Base-by-base conservation (phyloP, 2,888 invertebrate species). In the Aethes cnicana region DNA sequence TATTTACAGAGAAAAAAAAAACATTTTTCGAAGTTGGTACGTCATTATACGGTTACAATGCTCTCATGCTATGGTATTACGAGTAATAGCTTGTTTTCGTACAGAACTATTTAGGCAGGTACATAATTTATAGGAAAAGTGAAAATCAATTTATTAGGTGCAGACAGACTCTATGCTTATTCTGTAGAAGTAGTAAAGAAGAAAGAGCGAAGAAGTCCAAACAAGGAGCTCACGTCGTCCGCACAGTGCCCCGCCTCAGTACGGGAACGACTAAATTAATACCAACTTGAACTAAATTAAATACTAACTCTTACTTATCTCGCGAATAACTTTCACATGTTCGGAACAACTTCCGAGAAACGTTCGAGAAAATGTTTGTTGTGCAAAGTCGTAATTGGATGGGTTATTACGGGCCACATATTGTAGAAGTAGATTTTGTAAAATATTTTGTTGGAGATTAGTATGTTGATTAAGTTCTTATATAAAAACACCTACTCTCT, bases 221-320 rank as follows among this genome's bases (percentile, higher is more conserved):
- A n/a, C 4, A 4, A 21, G 11, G 8, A 14, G 9, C 23, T 21
- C 12, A 8, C 7, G 11, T 12, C 14, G 28, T 44, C 37, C 30
- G 32, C 44, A 46, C 32, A 37, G 52, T 39, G 8, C 37, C 28
- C 21, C 37, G 6, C 30, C 44, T 14, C 14, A 44, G 44, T 35
- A 16, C 23, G 30, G n/a, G n/a, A 14, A 28, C 14, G 44, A 32
- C 52, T 32, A 46, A 52, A 52, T 52, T 32, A 52, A 52, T 46
- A 52, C 37, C 20, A 52, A 52, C 37, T 46, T 46, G 52, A 25
- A 52, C 52, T 46, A 52, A 52, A 52, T 52, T 37, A 44, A 52
- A 52, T 52, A 52, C 52, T 46, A 52, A 52, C 52, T 52, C 44
- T 52, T 52, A 52, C 44, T 30, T 52, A 44, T 44, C 32, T 46